Evolutionary conservation across 2,797 vertebrate species (phyloP).

Genomic region (Lepilemur septentrionalis): DNA sequence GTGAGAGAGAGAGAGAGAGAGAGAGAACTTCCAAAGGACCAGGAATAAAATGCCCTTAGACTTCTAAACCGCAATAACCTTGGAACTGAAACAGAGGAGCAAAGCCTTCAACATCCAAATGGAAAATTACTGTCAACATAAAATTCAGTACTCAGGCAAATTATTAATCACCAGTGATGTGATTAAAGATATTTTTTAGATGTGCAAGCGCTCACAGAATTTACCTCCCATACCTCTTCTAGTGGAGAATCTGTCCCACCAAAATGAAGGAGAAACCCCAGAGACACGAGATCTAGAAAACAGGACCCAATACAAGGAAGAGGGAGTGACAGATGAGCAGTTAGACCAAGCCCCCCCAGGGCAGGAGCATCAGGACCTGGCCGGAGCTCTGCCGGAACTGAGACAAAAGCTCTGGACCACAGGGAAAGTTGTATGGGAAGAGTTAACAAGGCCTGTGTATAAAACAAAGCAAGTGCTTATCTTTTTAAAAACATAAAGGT

Average conservation of each 20-base stretch:
- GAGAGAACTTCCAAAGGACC: background rate
- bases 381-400: background rate
- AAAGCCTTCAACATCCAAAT: background rate
- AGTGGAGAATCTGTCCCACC: background rate
- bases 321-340: no score
- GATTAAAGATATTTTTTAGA: background rate
- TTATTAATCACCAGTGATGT: background rate
- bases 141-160: background rate
- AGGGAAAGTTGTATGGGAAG: background rate
- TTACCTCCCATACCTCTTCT: background rate
- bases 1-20: background rate
- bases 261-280: background rate
- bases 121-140: background rate
- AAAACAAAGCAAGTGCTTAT: background rate
- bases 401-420: background rate
- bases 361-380: background rate
- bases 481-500: background rate
- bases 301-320: no score
- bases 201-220: background rate
- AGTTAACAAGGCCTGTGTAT: background rate
- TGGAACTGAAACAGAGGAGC: background rate
- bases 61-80: background rate
- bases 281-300: background rate
- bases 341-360: background rate
- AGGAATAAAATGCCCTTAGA: background rate